These are phyloP conservation scores for Forbesichthys agassizii DNA, from an alignment of 2,113 vertebrate species.

Conservation along the genomic window DNA sequence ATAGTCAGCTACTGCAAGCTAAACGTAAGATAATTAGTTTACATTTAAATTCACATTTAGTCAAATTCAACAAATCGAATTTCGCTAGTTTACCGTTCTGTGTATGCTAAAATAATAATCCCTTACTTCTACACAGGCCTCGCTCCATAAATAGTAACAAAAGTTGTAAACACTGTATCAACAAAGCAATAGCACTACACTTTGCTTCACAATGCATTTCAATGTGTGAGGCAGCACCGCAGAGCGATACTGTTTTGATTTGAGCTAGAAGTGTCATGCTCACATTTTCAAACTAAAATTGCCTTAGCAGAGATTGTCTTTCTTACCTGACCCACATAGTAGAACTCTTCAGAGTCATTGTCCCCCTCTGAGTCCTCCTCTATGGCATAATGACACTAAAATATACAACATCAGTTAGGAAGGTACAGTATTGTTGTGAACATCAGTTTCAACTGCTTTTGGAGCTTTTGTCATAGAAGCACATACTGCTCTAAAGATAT, in stretches of 20 bases:
- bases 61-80: no score
- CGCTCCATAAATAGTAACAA: no score
- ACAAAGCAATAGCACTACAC: background rate
- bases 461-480: background rate
- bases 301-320: background rate
- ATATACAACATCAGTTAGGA: conserved; percentile 15
- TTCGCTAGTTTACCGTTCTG: no score
- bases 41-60: no score
- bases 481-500: background rate
- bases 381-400: conserved; percentile 83
- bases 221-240: no score
- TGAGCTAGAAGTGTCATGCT: background rate
- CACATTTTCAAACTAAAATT: background rate
- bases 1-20: background rate
- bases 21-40: no score
- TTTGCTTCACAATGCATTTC: background rate
- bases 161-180: no score
- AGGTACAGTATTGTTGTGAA: no score
- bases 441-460: background rate
- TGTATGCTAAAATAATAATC: no score
- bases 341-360: conserved; percentile 91
- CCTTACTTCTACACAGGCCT: no score
- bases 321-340: conserved; percentile 89
- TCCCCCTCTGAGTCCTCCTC: conserved; percentile 92
- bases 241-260: no score